These are phyloP conservation scores for Ennomos erosarius DNA, from an alignment of 2,888 invertebrate genomes.

Conservation along the genomic window DNA sequence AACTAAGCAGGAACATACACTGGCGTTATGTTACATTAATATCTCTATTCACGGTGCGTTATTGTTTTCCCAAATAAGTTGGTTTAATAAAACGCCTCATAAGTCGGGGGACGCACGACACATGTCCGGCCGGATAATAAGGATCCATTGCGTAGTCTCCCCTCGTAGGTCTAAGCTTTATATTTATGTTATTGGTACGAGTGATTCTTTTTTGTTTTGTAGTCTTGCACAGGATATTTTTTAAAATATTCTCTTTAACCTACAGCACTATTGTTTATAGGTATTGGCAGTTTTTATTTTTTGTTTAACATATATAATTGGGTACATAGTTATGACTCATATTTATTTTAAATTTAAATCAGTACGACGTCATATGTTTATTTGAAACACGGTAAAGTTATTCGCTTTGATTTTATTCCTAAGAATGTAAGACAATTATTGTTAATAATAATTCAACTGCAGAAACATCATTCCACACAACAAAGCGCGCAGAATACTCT, in stretches of 20 bases:
- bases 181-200: slow-evolving; percentile 45
- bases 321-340: too few relatives aligned
- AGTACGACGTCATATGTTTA: too few relatives aligned
- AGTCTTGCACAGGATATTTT: too few relatives aligned
- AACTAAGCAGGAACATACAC: slow-evolving; percentile 14
- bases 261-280: too few relatives aligned
- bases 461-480: too few relatives aligned
- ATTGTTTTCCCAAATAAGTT: slow-evolving; percentile 50
- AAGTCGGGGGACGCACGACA: slow-evolving; percentile 60
- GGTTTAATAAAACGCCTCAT: slow-evolving; percentile 73
- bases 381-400: too few relatives aligned
- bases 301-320: too few relatives aligned
- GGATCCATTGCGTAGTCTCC: slow-evolving; percentile 68
- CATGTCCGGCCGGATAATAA: slow-evolving; percentile 74
- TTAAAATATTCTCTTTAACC: too few relatives aligned
- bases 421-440: slow-evolving; percentile 12
- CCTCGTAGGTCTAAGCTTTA: slow-evolving; percentile 44
- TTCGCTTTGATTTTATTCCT: background rate
- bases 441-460: too few relatives aligned
- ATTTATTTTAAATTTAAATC: too few relatives aligned
- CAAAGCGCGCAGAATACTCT: too few relatives aligned
- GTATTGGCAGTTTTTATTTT: too few relatives aligned
- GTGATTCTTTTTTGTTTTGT: slow-evolving; percentile 5
- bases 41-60: slow-evolving; percentile 18
- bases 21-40: slow-evolving; percentile 9